These are phyloP conservation scores for Mus pahari DNA, from an alignment of 2,113 vertebrate species.

Conservation along the genomic window DNA sequence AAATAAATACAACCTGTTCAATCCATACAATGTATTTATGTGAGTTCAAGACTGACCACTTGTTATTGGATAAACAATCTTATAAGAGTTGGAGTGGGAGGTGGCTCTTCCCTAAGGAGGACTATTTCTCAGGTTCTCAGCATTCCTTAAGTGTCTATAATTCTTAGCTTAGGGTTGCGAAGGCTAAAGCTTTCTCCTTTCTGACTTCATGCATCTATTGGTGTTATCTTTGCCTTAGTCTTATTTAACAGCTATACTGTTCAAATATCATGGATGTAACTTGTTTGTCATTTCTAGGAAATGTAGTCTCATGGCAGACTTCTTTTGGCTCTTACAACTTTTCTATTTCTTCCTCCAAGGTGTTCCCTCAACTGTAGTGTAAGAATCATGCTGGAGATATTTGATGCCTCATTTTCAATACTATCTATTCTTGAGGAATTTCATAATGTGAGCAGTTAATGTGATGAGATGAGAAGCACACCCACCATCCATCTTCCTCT, in stretches of 20 bases:
- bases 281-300: no score
- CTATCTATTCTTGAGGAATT: no score
- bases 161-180: not conserved
- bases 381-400: no score
- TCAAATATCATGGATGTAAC: no score
- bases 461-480: not conserved
- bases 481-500: fast-evolving
- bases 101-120: not conserved
- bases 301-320: no score
- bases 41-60: not conserved
- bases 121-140: not conserved
- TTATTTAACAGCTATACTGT: no score
- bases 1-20: not conserved
- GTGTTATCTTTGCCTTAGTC: not conserved
- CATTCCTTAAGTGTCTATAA: not conserved
- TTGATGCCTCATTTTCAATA: no score
- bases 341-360: no score
- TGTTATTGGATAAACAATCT: not conserved
- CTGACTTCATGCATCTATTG: not conserved
- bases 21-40: not conserved
- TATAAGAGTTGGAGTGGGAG: not conserved
- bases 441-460: not conserved
- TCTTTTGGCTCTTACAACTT: no score
- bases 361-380: no score
- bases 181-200: not conserved